Base-by-base conservation (phyloP, 2,888 invertebrate genomes). In the Halocaridina rubra region DNA sequence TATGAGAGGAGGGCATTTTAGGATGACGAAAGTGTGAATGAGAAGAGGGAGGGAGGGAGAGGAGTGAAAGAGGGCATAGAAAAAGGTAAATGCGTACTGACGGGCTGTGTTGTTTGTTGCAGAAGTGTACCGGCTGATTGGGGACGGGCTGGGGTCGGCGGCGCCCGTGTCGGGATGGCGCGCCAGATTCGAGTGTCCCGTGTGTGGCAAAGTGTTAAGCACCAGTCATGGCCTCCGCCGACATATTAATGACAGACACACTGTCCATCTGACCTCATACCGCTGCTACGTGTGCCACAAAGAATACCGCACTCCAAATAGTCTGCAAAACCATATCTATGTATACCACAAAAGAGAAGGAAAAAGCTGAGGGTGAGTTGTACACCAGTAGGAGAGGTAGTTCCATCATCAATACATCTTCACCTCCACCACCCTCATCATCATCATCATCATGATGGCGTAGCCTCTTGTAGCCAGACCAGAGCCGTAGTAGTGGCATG, bases 271-370 rank as follows among this genome's bases (percentile, higher is more conserved):
- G 89, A 88, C 84, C 22, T 75, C 74, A 24, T 84, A 84, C 80
- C 77, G 75, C 88, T 97, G 97, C 93, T 95, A 96, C 92, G 96
- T 97, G 93, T 97, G 97, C 93, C 96, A 97, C 93, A 94, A 96
- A 91, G 96, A 97, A 90, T 97, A 97, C 94, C 96, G 96, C 93
- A 96, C 96, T 91, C 93, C 97, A 91, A 97, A 97, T 93, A 96
- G 96, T 90, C 94, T 97, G 92, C 96, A 97, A 96, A 97, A 97
- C 92, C 97, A 97, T 93, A 97, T 97, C 94, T 97, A 97, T 94
- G 96, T 96, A 92, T 97, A 97, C 94, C 97, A 97, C 95, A 78
- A 78, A 64, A 71, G 84, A 74, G 78, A 84, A 78, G 84, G 84
- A 61, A 74, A 71, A n/a, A 84, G 78, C 78, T 84, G 84, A 84